These are phyloP conservation scores for Caradrina kadenii DNA, from an alignment of 2,888 invertebrate genomes.

Conservation along the genomic window DNA sequence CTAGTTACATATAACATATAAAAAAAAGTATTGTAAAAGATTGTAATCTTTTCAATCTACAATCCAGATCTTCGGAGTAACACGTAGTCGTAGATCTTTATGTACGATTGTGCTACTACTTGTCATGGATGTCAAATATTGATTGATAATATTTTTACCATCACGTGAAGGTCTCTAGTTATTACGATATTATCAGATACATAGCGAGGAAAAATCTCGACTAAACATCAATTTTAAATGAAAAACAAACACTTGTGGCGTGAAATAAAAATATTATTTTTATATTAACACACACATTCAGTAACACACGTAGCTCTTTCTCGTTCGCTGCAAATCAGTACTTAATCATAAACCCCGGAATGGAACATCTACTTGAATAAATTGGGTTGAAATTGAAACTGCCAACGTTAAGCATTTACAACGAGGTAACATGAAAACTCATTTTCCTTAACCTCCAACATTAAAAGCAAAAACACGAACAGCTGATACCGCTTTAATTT, in stretches of 20 bases:
- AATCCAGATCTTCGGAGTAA: conserved; percentile 1
- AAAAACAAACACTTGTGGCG: neutral
- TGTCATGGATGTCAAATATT: conserved; percentile 31
- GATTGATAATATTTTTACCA: conserved; percentile 38
- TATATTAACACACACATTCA: neutral
- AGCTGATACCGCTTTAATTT: conserved; percentile 49
- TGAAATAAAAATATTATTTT: neutral
- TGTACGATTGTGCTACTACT: conserved; percentile 18
- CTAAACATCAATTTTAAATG: neutral
- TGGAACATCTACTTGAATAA: conserved; percentile 11
- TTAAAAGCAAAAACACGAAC: conserved; percentile 47
- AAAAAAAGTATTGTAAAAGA: neutral
- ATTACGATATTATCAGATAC: neutral
- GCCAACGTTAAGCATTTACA: conserved; percentile 13
- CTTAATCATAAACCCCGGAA: conserved; percentile 27
- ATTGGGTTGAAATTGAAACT: conserved; percentile 26
- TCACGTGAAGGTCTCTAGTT: conserved; percentile 34
- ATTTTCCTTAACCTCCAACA: conserved; percentile 28
- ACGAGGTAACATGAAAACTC: conserved; percentile 28
- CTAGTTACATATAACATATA: conserved; percentile 4
- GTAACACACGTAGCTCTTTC: neutral
- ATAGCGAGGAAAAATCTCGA: neutral
- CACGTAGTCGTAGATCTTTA: conserved; percentile 10
- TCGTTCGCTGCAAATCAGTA: neutral
- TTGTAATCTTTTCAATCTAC: conserved; percentile 25